phyloP scores from a whole-genome alignment of 1,140 invertebrate genomes.

The Bombus consobrinus region DNA sequence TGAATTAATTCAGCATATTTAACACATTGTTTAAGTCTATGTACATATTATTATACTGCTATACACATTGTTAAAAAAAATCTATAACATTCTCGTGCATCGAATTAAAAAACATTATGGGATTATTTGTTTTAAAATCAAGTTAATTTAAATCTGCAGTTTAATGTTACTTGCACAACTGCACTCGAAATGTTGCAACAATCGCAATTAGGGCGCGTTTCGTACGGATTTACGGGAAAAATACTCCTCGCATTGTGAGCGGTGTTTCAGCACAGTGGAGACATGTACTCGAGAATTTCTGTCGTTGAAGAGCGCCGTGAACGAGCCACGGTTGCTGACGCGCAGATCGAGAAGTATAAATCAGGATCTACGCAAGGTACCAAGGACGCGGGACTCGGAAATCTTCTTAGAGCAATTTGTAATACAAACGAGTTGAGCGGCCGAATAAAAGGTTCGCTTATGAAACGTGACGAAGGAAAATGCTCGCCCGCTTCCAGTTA shows the following conservation, averaged over 20 bases:
- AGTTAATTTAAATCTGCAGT: too few species aligned
- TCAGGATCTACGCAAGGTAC: constrained; percentile 63
- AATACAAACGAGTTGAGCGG: constrained; percentile 64
- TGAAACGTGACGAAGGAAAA: constrained; percentile 67
- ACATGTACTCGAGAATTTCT: neutral
- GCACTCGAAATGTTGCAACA: neutral
- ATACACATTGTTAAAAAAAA: too few species aligned
- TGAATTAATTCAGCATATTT: too few species aligned
- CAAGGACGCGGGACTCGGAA: constrained; percentile 53
- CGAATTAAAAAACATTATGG: too few species aligned
- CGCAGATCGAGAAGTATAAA: constrained; percentile 59
- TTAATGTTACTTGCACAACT: neutral
- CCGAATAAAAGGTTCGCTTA: constrained; percentile 65
- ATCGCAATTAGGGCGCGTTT: neutral
- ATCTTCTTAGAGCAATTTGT: constrained; percentile 76
- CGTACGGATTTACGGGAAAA: constrained; percentile 6
- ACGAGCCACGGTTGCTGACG: constrained; percentile 44
- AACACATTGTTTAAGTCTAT: too few species aligned
- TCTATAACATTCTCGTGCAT: too few species aligned
- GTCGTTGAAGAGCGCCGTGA: neutral
- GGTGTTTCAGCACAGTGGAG: neutral
- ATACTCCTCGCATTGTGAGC: neutral
- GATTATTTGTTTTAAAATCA: too few species aligned
- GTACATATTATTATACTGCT: too few species aligned
- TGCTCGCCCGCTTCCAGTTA: constrained; percentile 25